A percentile compares a stretch with the other conserved stretches of the same genome.
Evolutionary conservation across 2,113 vertebrate genomes (phyloP).

Genomic region (Phainopepla nitens): DNA sequence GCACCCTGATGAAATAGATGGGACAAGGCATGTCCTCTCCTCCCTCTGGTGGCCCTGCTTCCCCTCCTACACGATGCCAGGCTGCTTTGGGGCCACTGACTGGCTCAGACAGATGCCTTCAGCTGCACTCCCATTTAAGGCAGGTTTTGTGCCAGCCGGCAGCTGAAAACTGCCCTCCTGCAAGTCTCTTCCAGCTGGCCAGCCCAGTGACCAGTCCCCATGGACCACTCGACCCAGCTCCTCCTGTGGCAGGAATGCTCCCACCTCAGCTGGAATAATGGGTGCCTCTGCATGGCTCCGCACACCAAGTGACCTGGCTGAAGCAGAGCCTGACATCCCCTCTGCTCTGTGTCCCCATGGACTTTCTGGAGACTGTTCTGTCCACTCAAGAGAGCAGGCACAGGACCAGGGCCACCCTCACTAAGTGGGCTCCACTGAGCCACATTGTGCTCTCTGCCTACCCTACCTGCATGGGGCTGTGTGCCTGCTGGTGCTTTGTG

Average conservation of each 20-base stretch:
- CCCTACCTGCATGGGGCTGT: neutral
- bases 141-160: neutral
- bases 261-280: neutral
- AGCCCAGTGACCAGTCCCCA: neutral
- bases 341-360: rapidly evolving
- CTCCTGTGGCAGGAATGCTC: neutral
- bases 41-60: neutral
- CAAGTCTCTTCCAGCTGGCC: neutral
- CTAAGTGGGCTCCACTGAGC: rapidly evolving
- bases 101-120: neutral
- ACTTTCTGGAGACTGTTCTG: neutral
- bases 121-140: slow-evolving; percentile 37
- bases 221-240: neutral
- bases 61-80: neutral
- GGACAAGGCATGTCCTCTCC: neutral
- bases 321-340: neutral
- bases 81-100: neutral
- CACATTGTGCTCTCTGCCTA: neutral
- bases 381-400: neutral
- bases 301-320: rapidly evolving
- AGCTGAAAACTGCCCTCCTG: neutral
- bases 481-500: neutral
- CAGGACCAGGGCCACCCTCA: neutral
- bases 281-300: rapidly evolving
- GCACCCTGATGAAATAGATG: neutral